A percentile compares a stretch with the other conserved stretches of the same genome.
Evolutionary conservation across 2,888 invertebrate species (phyloP).

Genomic region (Heliothis peltigera): DNA sequence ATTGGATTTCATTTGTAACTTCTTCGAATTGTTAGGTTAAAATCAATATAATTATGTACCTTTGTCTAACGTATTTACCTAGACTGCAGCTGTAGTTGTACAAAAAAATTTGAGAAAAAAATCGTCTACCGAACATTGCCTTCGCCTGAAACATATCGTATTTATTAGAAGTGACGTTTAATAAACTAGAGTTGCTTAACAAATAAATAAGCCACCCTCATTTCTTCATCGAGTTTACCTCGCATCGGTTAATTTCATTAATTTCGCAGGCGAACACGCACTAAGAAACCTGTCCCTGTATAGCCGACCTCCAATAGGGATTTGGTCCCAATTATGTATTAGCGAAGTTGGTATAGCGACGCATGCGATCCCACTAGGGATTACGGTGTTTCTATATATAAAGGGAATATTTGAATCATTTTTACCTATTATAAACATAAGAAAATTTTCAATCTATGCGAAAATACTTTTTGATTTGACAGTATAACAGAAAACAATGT

Average conservation of each 20-base stretch:
- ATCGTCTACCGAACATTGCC: not conserved
- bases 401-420: not conserved
- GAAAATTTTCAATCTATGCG: too few species aligned
- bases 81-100: too few species aligned
- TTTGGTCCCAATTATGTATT: slow-evolving; percentile 88
- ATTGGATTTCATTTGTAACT: not conserved
- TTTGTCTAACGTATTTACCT: not conserved
- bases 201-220: slow-evolving; percentile 68
- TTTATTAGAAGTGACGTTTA: slow-evolving; percentile 66
- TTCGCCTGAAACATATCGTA: slow-evolving; percentile 40
- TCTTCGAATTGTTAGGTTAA: not conserved
- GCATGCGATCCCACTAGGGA: slow-evolving; percentile 77
- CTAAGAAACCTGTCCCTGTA: slow-evolving; percentile 82
- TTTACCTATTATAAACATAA: too few species aligned
- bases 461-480: too few species aligned
- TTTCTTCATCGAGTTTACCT: slow-evolving; percentile 75
- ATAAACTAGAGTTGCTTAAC: slow-evolving; percentile 63
- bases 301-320: slow-evolving; percentile 82
- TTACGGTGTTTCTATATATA: slow-evolving; percentile 66
- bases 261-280: slow-evolving; percentile 84
- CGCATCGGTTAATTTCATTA: slow-evolving; percentile 87
- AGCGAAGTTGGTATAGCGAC: slow-evolving; percentile 82
- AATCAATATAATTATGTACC: not conserved
- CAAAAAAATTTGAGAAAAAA: too few species aligned
- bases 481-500: too few species aligned